Evolutionary conservation across 1,140 invertebrate genomes (phyloP), one percentile per base, ranked within the genome.

Genomic region (Scaptomyza graminum): DNA sequence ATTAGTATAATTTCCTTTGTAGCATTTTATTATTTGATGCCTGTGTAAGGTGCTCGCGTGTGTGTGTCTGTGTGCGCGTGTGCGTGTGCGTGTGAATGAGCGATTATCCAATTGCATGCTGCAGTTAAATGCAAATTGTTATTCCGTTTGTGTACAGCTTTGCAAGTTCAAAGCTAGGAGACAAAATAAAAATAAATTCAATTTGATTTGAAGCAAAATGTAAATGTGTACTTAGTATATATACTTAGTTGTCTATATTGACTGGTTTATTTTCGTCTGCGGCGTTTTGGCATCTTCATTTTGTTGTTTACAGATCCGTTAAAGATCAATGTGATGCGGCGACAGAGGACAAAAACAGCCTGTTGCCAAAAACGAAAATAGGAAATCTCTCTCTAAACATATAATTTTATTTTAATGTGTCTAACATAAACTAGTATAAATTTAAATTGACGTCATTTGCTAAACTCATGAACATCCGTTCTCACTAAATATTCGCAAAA

Each of bases 361-460:
- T 44, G 51, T 31, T 60, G 69, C 69, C 68, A 71, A 72, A 72
- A 54, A 12, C 50, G 0, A 34, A 25, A 67, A 67, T 31, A 52
- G 37, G n/a, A 68, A 68, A 68, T 28, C 5, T 16, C 3, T 41
- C 3, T 39, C 8, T 37, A 8, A 41, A 6, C 18, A 3, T 63
- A 5, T 5, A 6, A 47, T 1, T 47, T 9, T 57, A 12, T 51
- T 2, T 60, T 34, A 7, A 12, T 15, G 39, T 39, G 3, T 54
- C 15, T 54, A 22, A 12, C 39, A 55, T 34, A 34, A 34, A 9
- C n/a, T n/a, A n/a, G n/a, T 18, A 34, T 11, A 39, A 12, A 44
- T 54, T 50, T 62, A 49, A 55, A 72, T 68, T 74, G 70, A 73
- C 70, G 70, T 73, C 70, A 73, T 34, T 13, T 11, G 39, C 28